These are phyloP conservation scores for Trichogramma dendrolimi DNA, from an alignment of 2,888 invertebrate species.

Conservation along the genomic window DNA sequence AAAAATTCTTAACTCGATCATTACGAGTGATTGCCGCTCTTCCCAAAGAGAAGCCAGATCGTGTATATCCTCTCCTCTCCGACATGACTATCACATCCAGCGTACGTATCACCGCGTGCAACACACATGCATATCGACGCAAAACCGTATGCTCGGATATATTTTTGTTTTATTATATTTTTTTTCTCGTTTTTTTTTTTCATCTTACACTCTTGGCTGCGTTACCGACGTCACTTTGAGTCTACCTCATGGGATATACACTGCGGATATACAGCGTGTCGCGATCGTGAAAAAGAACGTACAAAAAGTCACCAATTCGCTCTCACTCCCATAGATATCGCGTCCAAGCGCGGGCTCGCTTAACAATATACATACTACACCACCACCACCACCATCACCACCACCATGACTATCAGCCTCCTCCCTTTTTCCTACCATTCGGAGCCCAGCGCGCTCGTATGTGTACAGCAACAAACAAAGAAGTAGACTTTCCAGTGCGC, in stretches of 20 bases:
- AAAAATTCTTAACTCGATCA: constrained; percentile 25
- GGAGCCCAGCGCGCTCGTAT: too few relatives aligned
- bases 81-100: constrained; percentile 3
- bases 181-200: constrained; percentile 7
- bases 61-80: constrained; percentile 1
- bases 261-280: too few relatives aligned
- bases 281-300: neutral
- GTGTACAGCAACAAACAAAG: too few relatives aligned
- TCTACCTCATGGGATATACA: neutral
- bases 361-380: too few relatives aligned
- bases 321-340: neutral
- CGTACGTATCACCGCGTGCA: neutral
- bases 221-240: constrained; percentile 7
- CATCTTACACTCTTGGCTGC: neutral
- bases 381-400: too few relatives aligned
- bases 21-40: constrained; percentile 15
- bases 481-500: too few relatives aligned
- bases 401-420: too few relatives aligned
- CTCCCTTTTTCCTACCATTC: too few relatives aligned
- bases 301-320: neutral
- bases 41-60: constrained; percentile 7
- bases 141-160: neutral
- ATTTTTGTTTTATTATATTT: constrained; percentile 3
- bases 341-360: too few relatives aligned
- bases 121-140: constrained; percentile 21